phyloP scores from a whole-genome alignment of 2,797 vertebrate genomes.

The Sardinella longiceps region DNA sequence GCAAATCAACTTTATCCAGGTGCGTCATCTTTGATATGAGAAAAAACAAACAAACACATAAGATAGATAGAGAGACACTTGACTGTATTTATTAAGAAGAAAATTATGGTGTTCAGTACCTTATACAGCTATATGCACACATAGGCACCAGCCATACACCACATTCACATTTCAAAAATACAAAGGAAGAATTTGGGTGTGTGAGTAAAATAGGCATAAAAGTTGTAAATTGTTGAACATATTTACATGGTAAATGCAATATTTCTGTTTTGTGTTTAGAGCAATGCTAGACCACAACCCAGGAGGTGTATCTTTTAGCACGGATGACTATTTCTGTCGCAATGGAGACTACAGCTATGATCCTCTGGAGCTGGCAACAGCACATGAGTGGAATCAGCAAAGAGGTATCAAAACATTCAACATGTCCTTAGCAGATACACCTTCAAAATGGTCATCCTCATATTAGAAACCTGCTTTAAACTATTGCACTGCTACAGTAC shows the following conservation, averaged over 20 bases:
- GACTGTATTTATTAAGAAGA: too few species aligned
- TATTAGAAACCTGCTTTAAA: background rate
- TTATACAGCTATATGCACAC: too few species aligned
- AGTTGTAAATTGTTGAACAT: too few species aligned
- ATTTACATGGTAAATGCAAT: background rate
- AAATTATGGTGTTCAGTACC: too few species aligned
- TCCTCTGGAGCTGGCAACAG: slow-evolving; percentile 79
- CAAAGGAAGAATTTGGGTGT: too few species aligned
- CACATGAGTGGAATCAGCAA: slow-evolving; percentile 93
- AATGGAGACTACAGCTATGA: slow-evolving; percentile 85
- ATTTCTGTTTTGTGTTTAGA: slow-evolving; percentile 65
- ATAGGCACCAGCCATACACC: too few species aligned
- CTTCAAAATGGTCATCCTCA: background rate
- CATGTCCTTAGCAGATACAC: background rate
- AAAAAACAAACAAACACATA: too few species aligned
- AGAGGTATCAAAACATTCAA: slow-evolving; percentile 74
- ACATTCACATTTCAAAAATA: too few species aligned
- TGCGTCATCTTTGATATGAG: slow-evolving; percentile 5
- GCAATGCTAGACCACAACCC: slow-evolving; percentile 86
- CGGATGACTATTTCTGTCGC: slow-evolving; percentile 89
- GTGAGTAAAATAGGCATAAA: too few species aligned
- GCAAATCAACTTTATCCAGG: slow-evolving; percentile 94
- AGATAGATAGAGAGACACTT: too few species aligned
- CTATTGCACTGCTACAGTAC: too few species aligned
- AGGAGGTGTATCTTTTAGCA: slow-evolving; percentile 85